Conservation (phyloP, 2,888 invertebrate genomes). For the Hydroisotoma schaefferi region DNA sequence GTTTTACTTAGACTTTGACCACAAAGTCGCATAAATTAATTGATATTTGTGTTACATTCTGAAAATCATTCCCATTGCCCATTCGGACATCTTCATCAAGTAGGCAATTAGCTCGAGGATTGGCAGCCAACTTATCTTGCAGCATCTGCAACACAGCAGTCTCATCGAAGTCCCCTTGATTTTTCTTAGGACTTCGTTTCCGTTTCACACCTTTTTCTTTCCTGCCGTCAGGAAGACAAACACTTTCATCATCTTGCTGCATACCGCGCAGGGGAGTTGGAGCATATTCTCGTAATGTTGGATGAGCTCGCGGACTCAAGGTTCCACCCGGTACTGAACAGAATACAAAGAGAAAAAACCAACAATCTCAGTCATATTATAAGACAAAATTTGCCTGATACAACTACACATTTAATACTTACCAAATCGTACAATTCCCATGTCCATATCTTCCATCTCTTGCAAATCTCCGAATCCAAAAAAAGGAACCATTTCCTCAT, state of each 20-base stretch:
- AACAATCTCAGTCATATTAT: too few relatives aligned
- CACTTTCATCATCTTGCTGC: too few relatives aligned
- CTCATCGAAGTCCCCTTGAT: background rate
- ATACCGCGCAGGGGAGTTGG: background rate
- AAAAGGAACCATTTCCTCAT: background rate
- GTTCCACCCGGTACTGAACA: background rate
- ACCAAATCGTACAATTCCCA: background rate
- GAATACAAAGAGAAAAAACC: too few relatives aligned
- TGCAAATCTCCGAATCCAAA: conserved; percentile 1
- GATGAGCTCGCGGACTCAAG: background rate
- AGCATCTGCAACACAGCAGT: background rate
- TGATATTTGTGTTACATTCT: background rate
- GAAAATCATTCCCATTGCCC: background rate
- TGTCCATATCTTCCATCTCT: background rate
- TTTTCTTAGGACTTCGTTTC: conserved; percentile 6
- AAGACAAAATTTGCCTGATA: too few relatives aligned
- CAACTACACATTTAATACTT: background rate
- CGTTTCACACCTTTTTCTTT: background rate
- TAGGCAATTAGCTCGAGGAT: conserved; percentile 3
- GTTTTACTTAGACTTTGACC: too few relatives aligned
- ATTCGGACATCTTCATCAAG: conserved; percentile 1
- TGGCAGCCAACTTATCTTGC: background rate
- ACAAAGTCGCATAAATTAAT: too few relatives aligned
- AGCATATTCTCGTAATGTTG: background rate
- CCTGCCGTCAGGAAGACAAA: background rate